These are phyloP conservation scores for Puntigrus tetrazona DNA, from an alignment of 2,113 vertebrate species.

Conservation along the genomic window DNA sequence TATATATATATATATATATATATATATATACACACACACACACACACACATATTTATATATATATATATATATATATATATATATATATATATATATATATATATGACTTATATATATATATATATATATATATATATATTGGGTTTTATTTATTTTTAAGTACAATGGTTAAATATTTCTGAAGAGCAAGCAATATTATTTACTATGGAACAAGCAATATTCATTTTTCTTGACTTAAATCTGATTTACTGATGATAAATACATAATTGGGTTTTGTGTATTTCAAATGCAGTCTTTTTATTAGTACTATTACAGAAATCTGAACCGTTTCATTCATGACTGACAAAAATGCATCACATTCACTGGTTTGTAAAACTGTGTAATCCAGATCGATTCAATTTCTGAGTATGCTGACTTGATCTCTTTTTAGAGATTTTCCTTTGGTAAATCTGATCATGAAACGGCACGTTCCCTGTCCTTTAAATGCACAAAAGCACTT, in stretches of 20 bases:
- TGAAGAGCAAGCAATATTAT: background rate
- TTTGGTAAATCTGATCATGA: background rate
- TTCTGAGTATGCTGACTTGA: background rate
- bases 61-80: no score
- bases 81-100: no score
- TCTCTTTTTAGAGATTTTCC: background rate
- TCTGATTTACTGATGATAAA: no score
- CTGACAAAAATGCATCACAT: background rate
- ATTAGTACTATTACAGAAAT: background rate
- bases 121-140: no score
- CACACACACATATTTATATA: no score
- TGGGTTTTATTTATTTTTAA: no score
- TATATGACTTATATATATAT: no score
- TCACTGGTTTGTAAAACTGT: background rate
- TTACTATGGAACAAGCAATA: background rate
- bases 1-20: no score
- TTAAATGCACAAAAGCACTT: background rate
- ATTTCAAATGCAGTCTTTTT: background rate
- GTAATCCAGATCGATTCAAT: background rate
- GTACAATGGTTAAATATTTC: no score
- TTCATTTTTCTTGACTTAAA: background rate
- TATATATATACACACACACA: no score
- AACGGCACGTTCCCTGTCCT: background rate
- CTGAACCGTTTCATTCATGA: background rate
- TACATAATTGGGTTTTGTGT: no score